Conservation (phyloP, 1,140 invertebrate genomes). For the Drosophila miranda region DNA sequence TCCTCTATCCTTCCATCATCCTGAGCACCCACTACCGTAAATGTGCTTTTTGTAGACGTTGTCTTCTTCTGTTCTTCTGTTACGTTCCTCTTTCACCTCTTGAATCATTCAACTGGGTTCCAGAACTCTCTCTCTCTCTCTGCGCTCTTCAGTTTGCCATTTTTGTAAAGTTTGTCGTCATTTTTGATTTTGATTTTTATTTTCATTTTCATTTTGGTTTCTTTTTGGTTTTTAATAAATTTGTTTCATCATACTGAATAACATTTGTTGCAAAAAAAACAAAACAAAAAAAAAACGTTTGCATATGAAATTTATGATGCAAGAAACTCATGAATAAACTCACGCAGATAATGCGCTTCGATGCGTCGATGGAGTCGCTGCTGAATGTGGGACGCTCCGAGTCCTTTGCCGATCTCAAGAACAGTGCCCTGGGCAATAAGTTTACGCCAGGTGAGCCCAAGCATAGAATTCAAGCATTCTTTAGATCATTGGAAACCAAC, state of each 20-base stretch:
- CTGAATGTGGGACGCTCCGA: constrained; percentile 89
- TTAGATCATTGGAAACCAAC: constrained; percentile 7
- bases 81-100: not conserved
- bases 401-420: constrained; percentile 91
- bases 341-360: constrained; percentile 90
- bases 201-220: constrained; percentile 41
- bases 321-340: constrained; percentile 79
- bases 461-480: not conserved
- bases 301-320: constrained; percentile 58
- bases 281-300: constrained; percentile 13
- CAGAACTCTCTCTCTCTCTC: constrained; percentile 9
- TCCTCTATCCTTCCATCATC: not conserved
- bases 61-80: constrained; percentile 4
- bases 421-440: constrained; percentile 74
- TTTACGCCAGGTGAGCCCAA: constrained; percentile 61
- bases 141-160: constrained; percentile 59
- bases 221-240: constrained; percentile 44
- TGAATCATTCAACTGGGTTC: constrained; percentile 11
- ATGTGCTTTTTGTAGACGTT: constrained; percentile 44
- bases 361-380: constrained; percentile 89
- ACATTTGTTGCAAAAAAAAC: constrained; percentile 45
- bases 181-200: constrained; percentile 3
- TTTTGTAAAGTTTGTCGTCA: constrained; percentile 18
- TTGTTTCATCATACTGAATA: constrained; percentile 63
- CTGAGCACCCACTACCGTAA: constrained; percentile 43